phyloP scores from a whole-genome alignment of 2,888 invertebrate genomes.

The Celastrina argiolus region DNA sequence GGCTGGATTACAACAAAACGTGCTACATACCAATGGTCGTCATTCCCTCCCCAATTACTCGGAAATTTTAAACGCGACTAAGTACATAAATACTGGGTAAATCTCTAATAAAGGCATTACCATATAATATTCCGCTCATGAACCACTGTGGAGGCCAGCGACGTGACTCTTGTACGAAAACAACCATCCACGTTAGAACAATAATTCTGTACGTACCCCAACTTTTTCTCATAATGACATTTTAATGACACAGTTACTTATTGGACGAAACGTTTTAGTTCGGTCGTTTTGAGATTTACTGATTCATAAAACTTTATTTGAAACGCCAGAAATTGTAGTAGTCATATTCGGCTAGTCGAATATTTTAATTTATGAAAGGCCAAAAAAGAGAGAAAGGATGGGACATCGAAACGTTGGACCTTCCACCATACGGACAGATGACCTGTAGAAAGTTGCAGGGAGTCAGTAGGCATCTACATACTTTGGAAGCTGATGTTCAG shows the following conservation, averaged over 20 bases:
- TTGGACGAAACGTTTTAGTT: background rate
- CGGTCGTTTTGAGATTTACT: background rate
- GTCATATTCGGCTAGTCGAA: too few relatives aligned
- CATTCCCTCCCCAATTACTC: background rate
- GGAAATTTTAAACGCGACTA: background rate
- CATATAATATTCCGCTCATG: constrained; percentile 38
- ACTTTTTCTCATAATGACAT: constrained; percentile 23
- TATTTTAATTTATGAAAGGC: too few relatives aligned
- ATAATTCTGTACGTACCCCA: background rate
- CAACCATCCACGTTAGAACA: background rate
- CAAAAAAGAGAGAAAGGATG: too few relatives aligned
- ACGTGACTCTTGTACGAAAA: constrained; percentile 35
- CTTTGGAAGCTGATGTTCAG: too few relatives aligned
- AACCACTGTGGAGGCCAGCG: constrained; percentile 27
- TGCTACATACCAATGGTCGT: background rate
- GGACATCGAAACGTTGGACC: too few relatives aligned
- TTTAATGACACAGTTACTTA: constrained; percentile 10
- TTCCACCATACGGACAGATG: too few relatives aligned
- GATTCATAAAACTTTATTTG: background rate
- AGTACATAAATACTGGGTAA: constrained; percentile 5
- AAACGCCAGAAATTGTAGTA: background rate
- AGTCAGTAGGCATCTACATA: too few relatives aligned
- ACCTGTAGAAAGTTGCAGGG: too few relatives aligned
- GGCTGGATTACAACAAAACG: background rate
- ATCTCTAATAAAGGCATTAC: constrained; percentile 38